Evolutionary conservation across 2,797 vertebrate species (phyloP), one percentile per base, ranked within the genome.

Genomic region (Lerista edwardsae): DNA sequence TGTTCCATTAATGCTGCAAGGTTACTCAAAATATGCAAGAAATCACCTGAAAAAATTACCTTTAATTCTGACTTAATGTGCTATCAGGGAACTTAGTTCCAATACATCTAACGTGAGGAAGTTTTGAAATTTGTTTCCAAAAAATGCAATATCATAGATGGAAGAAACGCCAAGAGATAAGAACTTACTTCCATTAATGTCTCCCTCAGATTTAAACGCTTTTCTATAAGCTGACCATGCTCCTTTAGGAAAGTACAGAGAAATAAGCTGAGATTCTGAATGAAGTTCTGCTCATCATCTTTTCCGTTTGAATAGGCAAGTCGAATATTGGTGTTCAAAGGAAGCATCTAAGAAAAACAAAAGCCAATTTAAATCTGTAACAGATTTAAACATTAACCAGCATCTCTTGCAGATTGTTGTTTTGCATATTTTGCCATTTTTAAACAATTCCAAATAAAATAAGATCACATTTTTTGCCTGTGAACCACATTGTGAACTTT

Each of bases 241-340:
- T 99, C 98, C 93, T 99, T 99, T 44, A 99, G 97, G 93, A 99
- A 99, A 1, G 98, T 99, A 96, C 98, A 99, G 87, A 99, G 98
- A 95, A 99, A 99, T 91, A 99, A 94, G 88, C 98, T 99, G 90
- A 99, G 97, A 91, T 99, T 99, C 96, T 99, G 98, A 93, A 99
- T 99, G 90, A 99, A 99, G 93, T 99, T 99, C 95, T 99, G 98
- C 84, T 99, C 98, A 83, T 99, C 98, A 82, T 99, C 98, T 93
- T 99, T 99, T 78, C 98, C 98, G 86, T 98, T 99, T 29, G 98
- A 96, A 79, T 99, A 99, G 0, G 98, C 98, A 95, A 99, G 94
- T 86, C 98, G 95, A 93, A 99, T 98, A 93, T 99, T 99, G 7
- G 98, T 99, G 95, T 99, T 99, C 92, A 99, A 95, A 83, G 98